Base-by-base conservation (phyloP, 2,888 invertebrate genomes). In the Melipona bicolor region DNA sequence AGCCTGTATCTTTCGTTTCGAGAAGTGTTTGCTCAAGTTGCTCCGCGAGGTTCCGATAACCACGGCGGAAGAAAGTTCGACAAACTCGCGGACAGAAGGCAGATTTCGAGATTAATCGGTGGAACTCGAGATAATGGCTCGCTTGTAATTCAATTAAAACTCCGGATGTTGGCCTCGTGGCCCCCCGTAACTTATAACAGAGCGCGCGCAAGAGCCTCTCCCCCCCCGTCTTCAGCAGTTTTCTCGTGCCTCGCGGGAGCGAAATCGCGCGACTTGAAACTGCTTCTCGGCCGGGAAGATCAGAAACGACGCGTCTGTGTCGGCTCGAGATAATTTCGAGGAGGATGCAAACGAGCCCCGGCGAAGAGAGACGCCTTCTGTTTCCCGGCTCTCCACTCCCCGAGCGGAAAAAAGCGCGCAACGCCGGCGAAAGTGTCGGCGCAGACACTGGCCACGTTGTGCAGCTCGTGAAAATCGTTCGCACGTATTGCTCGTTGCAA, bases 71-170 rank as follows among this genome's bases (percentile, higher is more conserved):
- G 32, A 4, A 32, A 32, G 32, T 32, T 32, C 32, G 32, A 32
- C 4, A 27, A 64, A 65, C 49, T 24, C 17, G n/a, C 6, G 6
- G 67, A 71, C 54, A 50, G 70, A 64, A 68, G 32, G 70, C 76
- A 75, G 82, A 78, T 78, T 43, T 71, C 78, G 71, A 52, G 77
- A 84, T 74, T 82, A 82, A 84, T 82, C 77, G 75, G 36, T 68
- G 67, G 24, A 82, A 72, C 77, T 75, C 36, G 15, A 61, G 67
- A 84, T 82, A 84, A 78, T 77, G 77, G 82, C 27, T 49, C 56
- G 71, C 56, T 78, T 78, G 65, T 82, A 84, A 84, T 71, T 75
- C 71, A 82, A 84, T 84, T 82, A 82, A 80, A 82, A 84, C 77
- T 82, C 82, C 62, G 75, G 71, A n/a, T 67, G 70, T 52, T 78